Percentiles rank a stretch among this genome's conserved stretches.
Evolutionary conservation across 1,140 invertebrate species (phyloP).

Genomic region (Ceratitis capitata): DNA sequence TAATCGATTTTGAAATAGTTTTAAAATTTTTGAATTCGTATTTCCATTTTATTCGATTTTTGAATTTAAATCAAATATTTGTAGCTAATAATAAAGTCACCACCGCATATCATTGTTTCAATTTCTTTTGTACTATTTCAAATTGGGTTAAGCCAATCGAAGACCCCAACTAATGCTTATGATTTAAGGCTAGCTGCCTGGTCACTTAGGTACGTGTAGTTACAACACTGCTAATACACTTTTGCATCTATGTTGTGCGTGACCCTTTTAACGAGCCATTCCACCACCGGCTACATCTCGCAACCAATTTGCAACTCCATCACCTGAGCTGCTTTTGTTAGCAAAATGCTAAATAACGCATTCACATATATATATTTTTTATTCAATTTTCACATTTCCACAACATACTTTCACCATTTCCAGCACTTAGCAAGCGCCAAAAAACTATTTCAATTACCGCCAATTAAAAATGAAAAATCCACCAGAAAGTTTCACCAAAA

Average conservation of each 20-base stretch:
- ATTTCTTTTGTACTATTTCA: not conserved
- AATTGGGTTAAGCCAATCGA: not conserved
- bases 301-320: too few species aligned
- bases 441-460: conserved; percentile 27
- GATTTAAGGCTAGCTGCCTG: not conserved
- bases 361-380: not conserved
- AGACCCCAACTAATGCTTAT: not conserved
- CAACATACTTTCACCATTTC: not conserved
- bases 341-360: not conserved
- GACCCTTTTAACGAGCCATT: too few species aligned
- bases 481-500: not conserved
- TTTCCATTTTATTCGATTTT: too few species aligned
- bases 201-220: not conserved
- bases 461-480: conserved; percentile 26
- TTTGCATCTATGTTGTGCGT: too few species aligned
- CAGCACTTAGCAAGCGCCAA: not conserved
- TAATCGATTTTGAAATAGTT: too few species aligned
- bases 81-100: too few species aligned
- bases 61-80: too few species aligned
- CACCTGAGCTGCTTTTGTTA: too few species aligned
- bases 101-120: too few species aligned
- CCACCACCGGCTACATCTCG: too few species aligned
- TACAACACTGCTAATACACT: too few species aligned
- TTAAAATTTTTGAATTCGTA: too few species aligned
- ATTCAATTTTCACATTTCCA: not conserved